Percentiles rank a stretch among this genome's conserved stretches.
Conservation (phyloP, 2,797 vertebrate species). For the Morelia viridis region DNA sequence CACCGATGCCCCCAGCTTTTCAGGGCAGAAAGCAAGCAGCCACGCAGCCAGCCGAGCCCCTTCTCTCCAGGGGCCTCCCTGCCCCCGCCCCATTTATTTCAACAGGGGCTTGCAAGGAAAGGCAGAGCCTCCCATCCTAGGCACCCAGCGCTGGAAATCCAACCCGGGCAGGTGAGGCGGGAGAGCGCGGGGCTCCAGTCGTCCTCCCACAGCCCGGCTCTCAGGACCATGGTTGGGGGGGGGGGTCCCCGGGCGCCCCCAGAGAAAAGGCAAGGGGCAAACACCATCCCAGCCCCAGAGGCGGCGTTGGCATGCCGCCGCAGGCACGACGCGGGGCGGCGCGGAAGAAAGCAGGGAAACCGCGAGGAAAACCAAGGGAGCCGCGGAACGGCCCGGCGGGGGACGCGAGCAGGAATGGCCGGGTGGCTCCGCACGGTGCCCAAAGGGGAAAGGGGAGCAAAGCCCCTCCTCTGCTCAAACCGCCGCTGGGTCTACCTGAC, state of each 20-base stretch:
- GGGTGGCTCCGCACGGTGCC: neutral
- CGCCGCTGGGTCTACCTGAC: too few species aligned
- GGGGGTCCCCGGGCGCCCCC: neutral
- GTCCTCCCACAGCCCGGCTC: neutral
- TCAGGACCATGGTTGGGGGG: neutral
- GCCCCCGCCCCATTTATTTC: neutral
- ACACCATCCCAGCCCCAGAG: neutral
- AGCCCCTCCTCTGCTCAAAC: neutral
- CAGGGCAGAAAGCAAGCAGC: neutral
- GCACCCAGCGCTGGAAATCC: neutral
- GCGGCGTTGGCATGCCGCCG: too few species aligned
- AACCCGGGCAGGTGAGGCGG: neutral
- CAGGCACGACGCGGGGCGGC: neutral
- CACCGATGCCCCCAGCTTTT: neutral
- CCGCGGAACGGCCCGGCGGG: neutral
- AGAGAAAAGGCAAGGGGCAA: neutral
- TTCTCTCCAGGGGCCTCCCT: neutral
- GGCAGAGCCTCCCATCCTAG: neutral
- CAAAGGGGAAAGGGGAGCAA: too few species aligned
- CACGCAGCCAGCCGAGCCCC: neutral
- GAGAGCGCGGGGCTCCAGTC: neutral
- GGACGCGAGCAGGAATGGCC: neutral
- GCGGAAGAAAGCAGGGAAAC: neutral
- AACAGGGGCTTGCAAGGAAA: too few species aligned
- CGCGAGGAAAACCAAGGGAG: neutral